Evolutionary conservation across 2,888 invertebrate genomes (phyloP), one percentile per base, ranked within the genome.

Genomic region (Dynastes maya): DNA sequence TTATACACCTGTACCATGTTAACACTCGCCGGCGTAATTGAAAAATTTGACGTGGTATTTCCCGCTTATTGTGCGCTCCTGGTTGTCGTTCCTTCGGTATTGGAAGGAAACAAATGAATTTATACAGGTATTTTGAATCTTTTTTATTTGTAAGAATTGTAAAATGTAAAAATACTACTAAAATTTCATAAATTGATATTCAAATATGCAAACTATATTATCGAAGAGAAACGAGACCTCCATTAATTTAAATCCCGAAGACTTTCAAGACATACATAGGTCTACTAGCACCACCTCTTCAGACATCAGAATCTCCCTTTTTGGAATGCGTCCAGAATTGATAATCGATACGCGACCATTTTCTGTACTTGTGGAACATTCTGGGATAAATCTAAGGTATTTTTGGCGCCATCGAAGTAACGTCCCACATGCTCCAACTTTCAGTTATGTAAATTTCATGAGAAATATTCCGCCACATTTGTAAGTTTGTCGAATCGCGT

Each of bases 381-480:
- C 68, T 29, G 27, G 49, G 51, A 68, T 29, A 68, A 68, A 68
- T 68, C 22, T 68, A 68, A 68, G 51, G 68, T 68, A 68, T 68
- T 51, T 51, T 68, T 68, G 22, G 13, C 51, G 49, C 51, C 40
- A 27, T 27, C 45, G 67, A 64, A 64, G 64, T 64, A 37, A 13
- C 64, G 6, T 68, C 13, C 51, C 68, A 49, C 68, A 68, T 68
- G 13, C 27, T 13, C 9, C 13, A 53, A 53, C 27, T 68, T 68
- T 68, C 51, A n/a, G 68, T 51, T 67, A 68, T 51, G 68, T 68
- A 68, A 68, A 68, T 68, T 51, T 68, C 51, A 8, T 5, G 27
- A 4, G 22, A 51, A 29, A 45, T 11, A 22, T 51, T 68, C 13
- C 27, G 51, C 29, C 68, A 68, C 51, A 68, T 68, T 68, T 51